phyloP scores from a whole-genome alignment of 2,113 vertebrate species.

The Saccopteryx bilineata region DNA sequence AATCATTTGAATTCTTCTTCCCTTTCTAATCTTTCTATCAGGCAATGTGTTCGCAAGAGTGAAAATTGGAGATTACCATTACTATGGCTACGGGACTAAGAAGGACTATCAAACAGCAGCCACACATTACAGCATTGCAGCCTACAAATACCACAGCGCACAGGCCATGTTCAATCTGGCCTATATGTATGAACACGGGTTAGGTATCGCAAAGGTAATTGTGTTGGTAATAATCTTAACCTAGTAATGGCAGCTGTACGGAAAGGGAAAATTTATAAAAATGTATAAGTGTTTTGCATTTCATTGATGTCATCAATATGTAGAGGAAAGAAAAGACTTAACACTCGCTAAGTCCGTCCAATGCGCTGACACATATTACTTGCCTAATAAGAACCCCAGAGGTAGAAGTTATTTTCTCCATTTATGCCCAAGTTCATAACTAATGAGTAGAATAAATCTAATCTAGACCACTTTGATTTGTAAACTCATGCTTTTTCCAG shows the following conservation, averaged over 20 bases:
- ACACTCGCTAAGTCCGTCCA: not conserved
- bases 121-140: constrained; percentile 84
- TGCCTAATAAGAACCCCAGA: not conserved
- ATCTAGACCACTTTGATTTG: not conserved
- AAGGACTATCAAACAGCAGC: constrained; percentile 81
- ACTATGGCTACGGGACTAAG: constrained; percentile 83
- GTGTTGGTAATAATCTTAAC: not conserved
- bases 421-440: constrained; percentile 12
- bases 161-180: constrained; percentile 87
- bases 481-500: constrained; percentile 36
- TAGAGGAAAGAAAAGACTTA: not conserved
- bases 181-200: constrained; percentile 85
- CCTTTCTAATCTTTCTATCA: constrained; percentile 74
- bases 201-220: constrained; percentile 85
- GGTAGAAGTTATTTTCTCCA: constrained; percentile 15
- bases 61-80: constrained; percentile 86
- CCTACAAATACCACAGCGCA: constrained; percentile 76
- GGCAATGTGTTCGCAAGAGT: constrained; percentile 84
- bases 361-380: not conserved
- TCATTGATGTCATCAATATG: not conserved
- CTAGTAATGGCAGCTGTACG: not conserved
- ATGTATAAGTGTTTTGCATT: constrained; percentile 46
- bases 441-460: constrained; percentile 30
- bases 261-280: not conserved
- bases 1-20: constrained; percentile 50